Base-by-base conservation (phyloP, 2,113 vertebrate genomes). In the Falco punctatus region DNA sequence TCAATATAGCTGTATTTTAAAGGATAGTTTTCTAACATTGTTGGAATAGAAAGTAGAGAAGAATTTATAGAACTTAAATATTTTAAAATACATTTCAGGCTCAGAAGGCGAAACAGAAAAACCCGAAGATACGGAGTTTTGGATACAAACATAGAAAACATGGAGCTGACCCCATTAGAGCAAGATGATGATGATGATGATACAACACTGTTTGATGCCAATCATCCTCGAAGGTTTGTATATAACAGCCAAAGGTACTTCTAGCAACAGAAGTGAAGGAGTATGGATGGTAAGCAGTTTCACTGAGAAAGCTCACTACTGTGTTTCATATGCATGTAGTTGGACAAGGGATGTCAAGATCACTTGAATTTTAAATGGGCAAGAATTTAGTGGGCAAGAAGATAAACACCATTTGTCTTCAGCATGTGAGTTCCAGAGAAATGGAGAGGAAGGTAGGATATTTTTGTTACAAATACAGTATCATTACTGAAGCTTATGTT, bases 121-220 rank as follows among this genome's bases (percentile, higher is more conserved):
- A 98, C 98, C 1, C 96, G 98, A 71, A 97, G 97, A 65, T 98
- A 98, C 0, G 98, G 98, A 38, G 98, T 98, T 96, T 96, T 98
- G 97, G 98, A 98, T 72, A 98, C 97, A 32, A 98, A 98, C 92
- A 96, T 98, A 97, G 98, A 98, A 96, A 98, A 98, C 83, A 98
- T 98, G 98, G 98, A 98, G 59, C 85, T 98, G 95, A 98, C 98
- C 6, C 98, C 98, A 1, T 97, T 98, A 92, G 98, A 98, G 67
- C 98, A 98, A 96, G 98, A 98, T 49, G 98, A 98, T 83, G 98
- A 98, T 58, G 98, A 98, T 40, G 98, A 98, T 52, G 98, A 98
- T 80, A 98, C 98, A 83, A 98, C 98, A 9, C 28, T 98, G 13
- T 98, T 98, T 79, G 98, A 98, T 97, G 98, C 97, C 75, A 98